A percentile compares a stretch with the other conserved stretches of the same genome.
phyloP scores from a whole-genome alignment of 2,888 invertebrate species.

The Graphium colonna region DNA sequence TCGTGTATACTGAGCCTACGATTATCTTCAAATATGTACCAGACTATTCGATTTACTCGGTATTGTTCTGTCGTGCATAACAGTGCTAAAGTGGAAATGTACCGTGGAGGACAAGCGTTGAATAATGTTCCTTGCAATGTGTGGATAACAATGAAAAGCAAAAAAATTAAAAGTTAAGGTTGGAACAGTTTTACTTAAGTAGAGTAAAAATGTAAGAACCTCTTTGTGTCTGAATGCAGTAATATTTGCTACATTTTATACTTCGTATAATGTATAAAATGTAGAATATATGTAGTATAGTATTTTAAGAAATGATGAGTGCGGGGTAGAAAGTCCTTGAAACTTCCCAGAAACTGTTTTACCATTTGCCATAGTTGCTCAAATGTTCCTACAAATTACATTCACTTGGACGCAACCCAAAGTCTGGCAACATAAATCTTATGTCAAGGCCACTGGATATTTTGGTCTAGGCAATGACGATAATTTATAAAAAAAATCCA shows the following conservation, averaged over 20 bases:
- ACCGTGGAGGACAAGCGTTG: slow-evolving; percentile 42
- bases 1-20: slow-evolving; percentile 15
- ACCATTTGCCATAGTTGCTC: slow-evolving; percentile 48
- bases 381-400: slow-evolving; percentile 58
- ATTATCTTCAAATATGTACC: neutral
- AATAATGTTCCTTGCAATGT: slow-evolving; percentile 75
- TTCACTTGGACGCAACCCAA: slow-evolving; percentile 75
- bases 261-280: neutral
- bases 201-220: slow-evolving; percentile 40
- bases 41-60: neutral
- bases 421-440: slow-evolving; percentile 33
- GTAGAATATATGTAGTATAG: neutral
- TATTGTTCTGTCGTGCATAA: slow-evolving; percentile 24
- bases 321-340: slow-evolving; percentile 23
- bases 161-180: slow-evolving; percentile 42
- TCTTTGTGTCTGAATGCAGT: slow-evolving; percentile 31
- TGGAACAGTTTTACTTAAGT: slow-evolving; percentile 37
- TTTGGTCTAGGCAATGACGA: slow-evolving; percentile 5
- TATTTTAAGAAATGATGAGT: neutral
- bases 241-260: slow-evolving; percentile 31
- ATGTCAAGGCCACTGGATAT: slow-evolving; percentile 15
- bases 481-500: too few relatives aligned
- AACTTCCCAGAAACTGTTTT: slow-evolving; percentile 43
- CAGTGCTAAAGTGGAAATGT: slow-evolving; percentile 32
- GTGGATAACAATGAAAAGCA: slow-evolving; percentile 59